Conservation (phyloP, 2,113 vertebrate species). For the Anas platyrhynchos region DNA sequence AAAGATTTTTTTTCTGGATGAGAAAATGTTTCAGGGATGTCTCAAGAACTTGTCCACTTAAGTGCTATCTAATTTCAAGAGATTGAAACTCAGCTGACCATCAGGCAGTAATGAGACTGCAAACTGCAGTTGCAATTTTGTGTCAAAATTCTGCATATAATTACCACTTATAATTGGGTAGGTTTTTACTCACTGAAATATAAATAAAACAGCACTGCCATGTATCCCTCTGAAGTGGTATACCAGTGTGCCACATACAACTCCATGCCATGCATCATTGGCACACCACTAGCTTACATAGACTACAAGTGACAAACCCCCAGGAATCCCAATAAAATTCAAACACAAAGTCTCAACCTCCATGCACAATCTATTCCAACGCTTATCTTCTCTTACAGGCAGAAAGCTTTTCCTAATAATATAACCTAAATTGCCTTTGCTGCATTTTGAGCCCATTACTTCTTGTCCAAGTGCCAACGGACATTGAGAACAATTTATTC, state of each 20-base stretch:
- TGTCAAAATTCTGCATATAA: not conserved
- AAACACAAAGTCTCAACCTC: not conserved
- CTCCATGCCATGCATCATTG: not conserved
- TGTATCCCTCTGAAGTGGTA: not conserved
- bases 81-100: not conserved
- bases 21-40: not conserved
- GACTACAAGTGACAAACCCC: not conserved
- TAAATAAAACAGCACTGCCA: not conserved
- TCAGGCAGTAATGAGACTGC: not conserved
- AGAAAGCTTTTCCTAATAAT: conserved; percentile 12
- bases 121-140: not conserved
- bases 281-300: not conserved
- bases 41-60: not conserved
- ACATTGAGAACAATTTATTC: conserved; percentile 51
- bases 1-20: not conserved
- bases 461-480: conserved; percentile 49
- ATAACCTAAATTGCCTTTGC: not conserved
- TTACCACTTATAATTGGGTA: not conserved
- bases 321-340: not conserved
- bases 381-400: not conserved
- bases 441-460: conserved; percentile 11
- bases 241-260: rapidly evolving
- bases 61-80: not conserved
- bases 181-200: not conserved
- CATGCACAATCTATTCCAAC: not conserved